Conservation (phyloP, 2,113 vertebrate genomes). For the Brachionichthys hirsutus region DNA sequence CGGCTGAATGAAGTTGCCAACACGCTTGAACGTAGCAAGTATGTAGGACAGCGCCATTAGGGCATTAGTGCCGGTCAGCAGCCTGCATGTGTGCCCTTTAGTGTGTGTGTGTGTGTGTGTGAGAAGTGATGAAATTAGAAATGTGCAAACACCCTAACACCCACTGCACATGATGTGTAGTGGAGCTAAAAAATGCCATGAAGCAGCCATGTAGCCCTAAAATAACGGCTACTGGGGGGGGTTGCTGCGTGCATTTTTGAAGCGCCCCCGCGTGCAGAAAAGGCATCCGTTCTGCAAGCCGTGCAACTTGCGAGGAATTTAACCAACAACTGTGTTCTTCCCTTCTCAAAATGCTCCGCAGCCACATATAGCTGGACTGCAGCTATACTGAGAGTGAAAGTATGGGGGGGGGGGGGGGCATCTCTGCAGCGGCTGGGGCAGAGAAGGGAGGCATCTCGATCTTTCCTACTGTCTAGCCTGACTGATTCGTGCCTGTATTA, state of each 20-base stretch:
- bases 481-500: conserved; percentile 64
- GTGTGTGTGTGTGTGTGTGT: conserved; percentile 31
- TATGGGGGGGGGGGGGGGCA: not conserved
- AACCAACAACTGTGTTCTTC: conserved; percentile 9
- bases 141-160: conserved; percentile 46
- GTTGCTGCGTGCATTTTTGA: conserved; percentile 1
- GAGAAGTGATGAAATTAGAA: conserved; percentile 30
- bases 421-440: conserved; percentile 36
- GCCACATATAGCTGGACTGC: not conserved
- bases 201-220: conserved; percentile 20
- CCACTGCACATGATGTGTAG: conserved; percentile 28
- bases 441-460: conserved; percentile 30
- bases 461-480: conserved; percentile 49
- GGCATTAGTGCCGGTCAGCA: conserved; percentile 70
- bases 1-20: conserved; percentile 37
- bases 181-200: conserved; percentile 19
- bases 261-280: not conserved
- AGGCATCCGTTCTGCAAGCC: not conserved
- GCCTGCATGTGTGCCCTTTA: conserved; percentile 37
- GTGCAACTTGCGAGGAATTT: conserved; percentile 19
- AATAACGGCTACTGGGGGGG: conserved; percentile 24
- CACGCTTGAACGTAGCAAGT: conserved; percentile 58
- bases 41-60: conserved; percentile 72
- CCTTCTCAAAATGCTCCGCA: conserved; percentile 4
- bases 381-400: conserved; percentile 30